Percentiles rank a stretch among this genome's conserved stretches.
These are phyloP conservation scores for Ligdia adustata DNA, from an alignment of 2,888 invertebrate species.

Conservation along the genomic window DNA sequence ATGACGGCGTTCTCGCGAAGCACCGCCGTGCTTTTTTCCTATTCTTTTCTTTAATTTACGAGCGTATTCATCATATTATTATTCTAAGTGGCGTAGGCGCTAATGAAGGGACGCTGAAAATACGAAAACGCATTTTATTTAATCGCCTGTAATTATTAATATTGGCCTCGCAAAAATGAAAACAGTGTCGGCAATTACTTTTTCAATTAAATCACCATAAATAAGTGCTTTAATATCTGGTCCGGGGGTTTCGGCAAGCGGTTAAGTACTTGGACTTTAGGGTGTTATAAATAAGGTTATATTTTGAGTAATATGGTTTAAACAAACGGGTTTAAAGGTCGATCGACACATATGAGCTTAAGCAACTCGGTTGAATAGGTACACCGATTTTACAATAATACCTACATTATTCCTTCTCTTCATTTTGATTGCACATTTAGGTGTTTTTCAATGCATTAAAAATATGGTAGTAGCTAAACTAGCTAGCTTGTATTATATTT, in stretches of 20 bases:
- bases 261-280: constrained; percentile 5
- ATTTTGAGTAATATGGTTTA: neutral
- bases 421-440: no score
- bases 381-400: no score
- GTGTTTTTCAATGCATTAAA: no score
- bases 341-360: neutral
- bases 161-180: constrained; percentile 21
- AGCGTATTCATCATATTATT: constrained; percentile 52
- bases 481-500: no score
- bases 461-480: no score
- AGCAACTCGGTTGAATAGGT: no score
- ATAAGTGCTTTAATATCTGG: constrained; percentile 14
- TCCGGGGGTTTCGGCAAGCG: constrained; percentile 1
- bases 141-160: constrained; percentile 26
- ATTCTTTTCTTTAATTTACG: constrained; percentile 52
- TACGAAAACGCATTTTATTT: constrained; percentile 36
- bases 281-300: neutral
- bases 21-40: constrained; percentile 42
- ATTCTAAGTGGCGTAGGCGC: constrained; percentile 33
- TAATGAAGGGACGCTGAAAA: constrained; percentile 41
- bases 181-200: constrained; percentile 18
- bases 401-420: no score
- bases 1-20: constrained; percentile 51
- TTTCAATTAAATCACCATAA: constrained; percentile 18
- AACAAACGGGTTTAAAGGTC: neutral